These are phyloP conservation scores for Rhynchomys soricoides DNA, from an alignment of 2,113 vertebrate genomes.

Conservation along the genomic window DNA sequence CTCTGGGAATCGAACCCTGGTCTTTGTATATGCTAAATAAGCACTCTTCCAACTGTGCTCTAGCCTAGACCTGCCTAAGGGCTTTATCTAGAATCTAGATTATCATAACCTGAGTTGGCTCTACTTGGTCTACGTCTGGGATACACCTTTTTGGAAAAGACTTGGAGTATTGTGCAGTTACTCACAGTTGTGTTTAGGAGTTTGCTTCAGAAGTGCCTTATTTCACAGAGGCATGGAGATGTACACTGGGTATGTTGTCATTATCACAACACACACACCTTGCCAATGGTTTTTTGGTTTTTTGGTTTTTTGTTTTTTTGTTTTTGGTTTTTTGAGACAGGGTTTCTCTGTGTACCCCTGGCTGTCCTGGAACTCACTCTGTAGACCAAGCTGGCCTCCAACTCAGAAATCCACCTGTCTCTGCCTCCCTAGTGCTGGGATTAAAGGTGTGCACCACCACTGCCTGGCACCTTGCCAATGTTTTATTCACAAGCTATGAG, in stretches of 20 bases:
- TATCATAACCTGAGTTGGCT: not conserved
- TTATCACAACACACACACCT: not conserved
- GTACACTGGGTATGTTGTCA: not conserved
- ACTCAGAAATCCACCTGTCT: too few species aligned
- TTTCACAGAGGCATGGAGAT: not conserved
- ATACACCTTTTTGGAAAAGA: not conserved
- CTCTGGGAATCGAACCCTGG: not conserved
- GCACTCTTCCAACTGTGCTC: not conserved
- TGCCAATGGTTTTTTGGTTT: too few species aligned
- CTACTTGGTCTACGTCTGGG: accelerated
- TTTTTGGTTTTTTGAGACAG: too few species aligned
- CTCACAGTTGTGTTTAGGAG: too few species aligned
- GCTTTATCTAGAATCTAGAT: not conserved
- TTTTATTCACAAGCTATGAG: not conserved
- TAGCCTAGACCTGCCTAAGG: not conserved
- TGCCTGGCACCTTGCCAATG: too few species aligned
- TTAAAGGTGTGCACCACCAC: too few species aligned
- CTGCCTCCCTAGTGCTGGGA: too few species aligned
- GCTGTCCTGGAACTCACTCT: too few species aligned
- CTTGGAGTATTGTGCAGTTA: not conserved
- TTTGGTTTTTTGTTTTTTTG: too few species aligned
- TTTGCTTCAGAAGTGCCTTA: not conserved
- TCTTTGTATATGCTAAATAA: not conserved
- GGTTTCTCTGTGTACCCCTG: too few species aligned
- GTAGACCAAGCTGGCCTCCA: too few species aligned